A percentile compares a stretch with the other conserved stretches of the same genome.
Evolutionary conservation across 1,140 invertebrate genomes (phyloP).

Genomic region (Drosophila watanabei): DNA sequence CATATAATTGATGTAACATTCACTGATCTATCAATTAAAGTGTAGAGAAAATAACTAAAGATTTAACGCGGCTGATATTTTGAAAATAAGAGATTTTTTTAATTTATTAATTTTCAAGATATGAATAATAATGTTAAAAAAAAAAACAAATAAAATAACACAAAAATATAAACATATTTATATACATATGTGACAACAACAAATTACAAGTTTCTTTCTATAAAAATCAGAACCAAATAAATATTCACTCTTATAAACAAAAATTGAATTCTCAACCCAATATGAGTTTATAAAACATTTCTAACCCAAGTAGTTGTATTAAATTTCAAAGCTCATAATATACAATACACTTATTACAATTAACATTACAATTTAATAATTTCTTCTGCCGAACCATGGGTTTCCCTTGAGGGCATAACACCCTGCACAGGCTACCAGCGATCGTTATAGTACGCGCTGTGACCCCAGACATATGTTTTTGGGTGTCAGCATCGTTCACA

Average conservation of each 20-base stretch:
- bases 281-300: neutral
- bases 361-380: neutral
- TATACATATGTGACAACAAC: neutral
- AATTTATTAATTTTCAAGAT: neutral
- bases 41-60: no score
- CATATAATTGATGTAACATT: no score
- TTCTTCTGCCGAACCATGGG: neutral
- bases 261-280: neutral
- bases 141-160: no score
- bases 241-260: neutral
- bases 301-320: neutral
- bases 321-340: neutral
- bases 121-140: neutral
- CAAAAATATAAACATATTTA: no score
- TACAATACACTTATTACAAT: neutral
- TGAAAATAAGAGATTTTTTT: no score
- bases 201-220: neutral
- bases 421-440: neutral
- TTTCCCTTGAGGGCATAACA: neutral
- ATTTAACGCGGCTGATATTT: no score
- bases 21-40: no score
- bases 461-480: conserved; percentile 49
- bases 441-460: conserved; percentile 27
- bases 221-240: no score
- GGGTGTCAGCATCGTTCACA: conserved; percentile 65